Evolutionary conservation across 2,888 invertebrate genomes (phyloP).

Genomic region (Idaea dimidiata): DNA sequence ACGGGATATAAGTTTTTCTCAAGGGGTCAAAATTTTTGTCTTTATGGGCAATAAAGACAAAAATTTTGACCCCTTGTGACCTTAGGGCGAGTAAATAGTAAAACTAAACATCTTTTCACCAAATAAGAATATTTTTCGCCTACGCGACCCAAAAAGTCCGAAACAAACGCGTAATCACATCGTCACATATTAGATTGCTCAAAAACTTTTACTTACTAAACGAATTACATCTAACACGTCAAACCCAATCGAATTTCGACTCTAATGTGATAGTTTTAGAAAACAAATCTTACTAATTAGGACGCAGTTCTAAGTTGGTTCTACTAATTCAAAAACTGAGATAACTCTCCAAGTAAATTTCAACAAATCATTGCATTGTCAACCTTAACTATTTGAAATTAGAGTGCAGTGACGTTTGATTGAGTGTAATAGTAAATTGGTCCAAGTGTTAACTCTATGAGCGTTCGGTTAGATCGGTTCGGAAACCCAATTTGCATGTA

Average conservation of each 20-base stretch:
- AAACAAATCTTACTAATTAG: slow-evolving; percentile 30
- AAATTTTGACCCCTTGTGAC: no score
- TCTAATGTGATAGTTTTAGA: slow-evolving; percentile 22
- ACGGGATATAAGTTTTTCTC: no score
- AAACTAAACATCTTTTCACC: no score
- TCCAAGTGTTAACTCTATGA: slow-evolving; percentile 60
- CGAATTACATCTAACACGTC: slow-evolving; percentile 17
- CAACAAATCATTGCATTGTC: slow-evolving; percentile 17
- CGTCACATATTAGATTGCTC: slow-evolving; percentile 48
- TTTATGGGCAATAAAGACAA: no score
- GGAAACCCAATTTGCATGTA: slow-evolving; percentile 75
- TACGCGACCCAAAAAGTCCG: neutral
- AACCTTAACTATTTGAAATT: slow-evolving; percentile 11
- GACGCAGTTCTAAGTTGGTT: slow-evolving; percentile 42
- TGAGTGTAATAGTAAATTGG: slow-evolving; percentile 26
- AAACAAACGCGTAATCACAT: slow-evolving; percentile 28
- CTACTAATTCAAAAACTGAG: slow-evolving; percentile 46
- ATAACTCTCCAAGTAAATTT: slow-evolving; percentile 23
- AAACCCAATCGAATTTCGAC: slow-evolving; percentile 27
- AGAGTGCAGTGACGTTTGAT: slow-evolving; percentile 7
- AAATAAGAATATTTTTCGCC: neutral
- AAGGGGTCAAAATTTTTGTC: no score
- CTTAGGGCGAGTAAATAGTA: no score
- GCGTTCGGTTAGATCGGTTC: slow-evolving; percentile 64
- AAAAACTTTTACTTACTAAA: slow-evolving; percentile 45